phyloP scores from a whole-genome alignment of 2,113 vertebrate species.

The Anser brachyrhynchus region DNA sequence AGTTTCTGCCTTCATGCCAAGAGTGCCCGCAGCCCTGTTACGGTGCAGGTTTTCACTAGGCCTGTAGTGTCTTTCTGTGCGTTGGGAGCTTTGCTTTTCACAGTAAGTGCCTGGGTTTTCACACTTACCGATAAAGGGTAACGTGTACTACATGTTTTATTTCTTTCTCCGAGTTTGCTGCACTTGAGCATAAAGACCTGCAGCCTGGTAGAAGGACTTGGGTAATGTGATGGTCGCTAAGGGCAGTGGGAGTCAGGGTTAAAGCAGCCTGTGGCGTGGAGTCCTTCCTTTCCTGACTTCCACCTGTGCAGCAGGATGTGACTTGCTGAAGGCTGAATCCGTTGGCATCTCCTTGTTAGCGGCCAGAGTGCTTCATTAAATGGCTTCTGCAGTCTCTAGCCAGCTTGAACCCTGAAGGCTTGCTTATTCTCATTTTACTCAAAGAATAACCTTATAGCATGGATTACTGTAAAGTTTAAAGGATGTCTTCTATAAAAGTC shows the following conservation, averaged over 20 bases:
- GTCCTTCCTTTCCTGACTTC: neutral
- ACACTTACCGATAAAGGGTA: neutral
- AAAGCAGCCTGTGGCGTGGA: no score
- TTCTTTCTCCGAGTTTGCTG: neutral
- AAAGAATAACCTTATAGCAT: neutral
- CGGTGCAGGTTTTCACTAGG: neutral
- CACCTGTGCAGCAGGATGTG: neutral
- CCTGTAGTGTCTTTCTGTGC: neutral
- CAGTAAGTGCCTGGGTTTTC: neutral
- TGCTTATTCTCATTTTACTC: neutral
- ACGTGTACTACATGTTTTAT: neutral
- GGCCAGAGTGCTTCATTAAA: neutral
- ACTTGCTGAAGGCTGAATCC: neutral
- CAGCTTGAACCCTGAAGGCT: neutral
- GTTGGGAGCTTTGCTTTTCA: neutral
- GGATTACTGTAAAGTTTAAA: neutral
- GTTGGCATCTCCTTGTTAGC: neutral
- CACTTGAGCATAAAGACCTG: neutral
- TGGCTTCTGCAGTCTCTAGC: neutral
- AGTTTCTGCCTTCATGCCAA: neutral
- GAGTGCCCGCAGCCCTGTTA: neutral
- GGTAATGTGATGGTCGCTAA: neutral
- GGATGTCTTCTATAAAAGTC: neutral
- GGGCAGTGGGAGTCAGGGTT: neutral
- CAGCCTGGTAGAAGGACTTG: neutral